Percentiles rank a stretch among this genome's conserved stretches.
Evolutionary conservation across 2,888 invertebrate species (phyloP).

Genomic region (Platerodrilus igneus): DNA sequence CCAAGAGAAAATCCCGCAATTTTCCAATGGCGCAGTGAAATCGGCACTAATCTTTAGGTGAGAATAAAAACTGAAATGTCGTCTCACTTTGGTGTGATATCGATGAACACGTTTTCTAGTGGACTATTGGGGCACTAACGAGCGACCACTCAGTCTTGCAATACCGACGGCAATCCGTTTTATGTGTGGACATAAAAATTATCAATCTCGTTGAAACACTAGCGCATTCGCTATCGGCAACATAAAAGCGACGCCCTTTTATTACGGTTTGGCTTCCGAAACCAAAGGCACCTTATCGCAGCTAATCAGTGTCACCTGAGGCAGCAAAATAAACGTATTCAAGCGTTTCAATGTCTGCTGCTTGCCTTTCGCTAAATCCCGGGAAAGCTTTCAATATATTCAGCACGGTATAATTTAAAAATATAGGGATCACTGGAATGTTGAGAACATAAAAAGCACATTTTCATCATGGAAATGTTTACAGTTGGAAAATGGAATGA

Average conservation of each 20-base stretch:
- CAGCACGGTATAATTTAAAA: too few species aligned
- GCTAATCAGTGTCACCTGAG: conserved; percentile 26
- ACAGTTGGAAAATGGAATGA: too few species aligned
- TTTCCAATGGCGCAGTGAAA: conserved; percentile 12
- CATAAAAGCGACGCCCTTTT: conserved; percentile 37
- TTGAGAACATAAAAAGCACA: too few species aligned
- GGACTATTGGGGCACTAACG: conserved; percentile 26
- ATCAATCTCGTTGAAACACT: conserved; percentile 41
- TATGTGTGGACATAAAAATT: conserved; percentile 42
- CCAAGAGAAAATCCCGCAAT: too few species aligned
- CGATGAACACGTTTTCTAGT: conserved; percentile 23
- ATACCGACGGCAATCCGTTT: conserved; percentile 31
- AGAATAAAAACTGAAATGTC: conserved; percentile 14
- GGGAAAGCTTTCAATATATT: too few species aligned
- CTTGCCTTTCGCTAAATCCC: neutral
- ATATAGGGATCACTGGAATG: too few species aligned
- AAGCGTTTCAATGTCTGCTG: conserved; percentile 14
- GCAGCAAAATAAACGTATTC: conserved; percentile 20
- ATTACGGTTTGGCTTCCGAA: conserved; percentile 28
- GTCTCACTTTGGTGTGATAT: conserved; percentile 12
- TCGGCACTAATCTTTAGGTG: conserved; percentile 14
- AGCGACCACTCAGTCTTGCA: conserved; percentile 27
- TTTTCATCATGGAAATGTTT: too few species aligned
- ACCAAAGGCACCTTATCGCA: conserved; percentile 20
- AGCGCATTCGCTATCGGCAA: conserved; percentile 35